Percentiles rank a stretch among this genome's conserved stretches.
These are phyloP conservation scores for Martes martes DNA, from an alignment of 2,113 vertebrate genomes.

Conservation along the genomic window DNA sequence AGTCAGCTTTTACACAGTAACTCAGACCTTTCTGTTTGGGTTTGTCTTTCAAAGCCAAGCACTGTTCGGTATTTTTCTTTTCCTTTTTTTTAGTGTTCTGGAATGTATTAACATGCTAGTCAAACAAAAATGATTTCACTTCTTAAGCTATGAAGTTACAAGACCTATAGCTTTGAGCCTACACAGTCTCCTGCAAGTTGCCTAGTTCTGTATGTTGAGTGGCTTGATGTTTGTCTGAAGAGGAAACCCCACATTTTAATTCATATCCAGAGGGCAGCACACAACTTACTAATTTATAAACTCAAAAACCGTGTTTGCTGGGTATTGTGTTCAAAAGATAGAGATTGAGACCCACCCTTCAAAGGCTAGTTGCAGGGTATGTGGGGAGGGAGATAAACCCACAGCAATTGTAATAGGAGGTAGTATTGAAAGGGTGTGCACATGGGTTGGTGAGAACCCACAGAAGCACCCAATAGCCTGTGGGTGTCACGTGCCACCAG, in stretches of 20 bases:
- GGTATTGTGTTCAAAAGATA: background rate
- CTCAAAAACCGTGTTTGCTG: background rate
- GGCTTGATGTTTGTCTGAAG: background rate
- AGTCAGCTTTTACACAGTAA: background rate
- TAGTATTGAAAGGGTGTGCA: background rate
- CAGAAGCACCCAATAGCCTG: background rate
- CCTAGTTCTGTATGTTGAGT: background rate
- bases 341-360: background rate
- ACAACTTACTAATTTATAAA: background rate
- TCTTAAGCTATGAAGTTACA: background rate
- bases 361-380: background rate
- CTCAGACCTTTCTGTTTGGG: background rate
- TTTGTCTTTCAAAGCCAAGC: background rate
- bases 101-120: background rate
- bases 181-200: background rate
- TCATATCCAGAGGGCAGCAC: background rate
- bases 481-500: background rate
- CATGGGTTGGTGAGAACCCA: background rate
- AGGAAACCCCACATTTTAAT: background rate
- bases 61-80: background rate
- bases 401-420: too few species aligned
- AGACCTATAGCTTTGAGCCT: background rate
- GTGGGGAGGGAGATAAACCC: background rate
- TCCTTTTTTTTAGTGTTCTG: background rate
- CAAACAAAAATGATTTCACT: background rate